Conservation (phyloP, 2,888 invertebrate species). For the Neoascia interrupta region DNA sequence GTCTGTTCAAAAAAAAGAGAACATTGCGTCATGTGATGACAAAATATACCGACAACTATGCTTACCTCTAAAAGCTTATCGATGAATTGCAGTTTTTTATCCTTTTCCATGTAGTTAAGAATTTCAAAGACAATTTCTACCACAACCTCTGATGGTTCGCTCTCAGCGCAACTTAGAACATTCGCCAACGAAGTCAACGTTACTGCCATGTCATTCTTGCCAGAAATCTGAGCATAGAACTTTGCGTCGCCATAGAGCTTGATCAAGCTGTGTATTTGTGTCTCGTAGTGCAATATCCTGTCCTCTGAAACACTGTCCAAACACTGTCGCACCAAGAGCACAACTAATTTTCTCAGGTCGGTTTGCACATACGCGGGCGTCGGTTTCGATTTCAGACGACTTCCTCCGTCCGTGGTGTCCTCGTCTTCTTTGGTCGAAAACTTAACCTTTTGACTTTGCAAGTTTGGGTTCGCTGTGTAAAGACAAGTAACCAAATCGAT, state of each 20-base stretch:
- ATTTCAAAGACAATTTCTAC: conserved; percentile 84
- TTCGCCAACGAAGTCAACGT: conserved; percentile 73
- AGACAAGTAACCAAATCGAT: conserved; percentile 79
- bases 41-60: conserved; percentile 6
- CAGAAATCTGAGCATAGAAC: conserved; percentile 80
- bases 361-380: conserved; percentile 43
- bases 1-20: conserved; percentile 70
- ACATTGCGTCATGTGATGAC: not conserved
- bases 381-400: conserved; percentile 37
- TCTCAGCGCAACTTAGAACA: conserved; percentile 73
- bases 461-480: conserved; percentile 76
- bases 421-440: conserved; percentile 78
- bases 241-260: conserved; percentile 81
- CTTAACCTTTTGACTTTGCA: conserved; percentile 81
- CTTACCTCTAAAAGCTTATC: conserved; percentile 82
- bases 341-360: conserved; percentile 75
- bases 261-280: conserved; percentile 81
- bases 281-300: conserved; percentile 80
- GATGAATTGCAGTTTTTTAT: conserved; percentile 82
- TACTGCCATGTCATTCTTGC: conserved; percentile 73
- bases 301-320: conserved; percentile 81
- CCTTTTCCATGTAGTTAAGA: conserved; percentile 81
- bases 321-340: conserved; percentile 79
- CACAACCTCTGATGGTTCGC: conserved; percentile 81
- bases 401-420: conserved; percentile 52